phyloP scores from a whole-genome alignment of 1,140 invertebrate genomes.

The Anthonomus grandis region DNA sequence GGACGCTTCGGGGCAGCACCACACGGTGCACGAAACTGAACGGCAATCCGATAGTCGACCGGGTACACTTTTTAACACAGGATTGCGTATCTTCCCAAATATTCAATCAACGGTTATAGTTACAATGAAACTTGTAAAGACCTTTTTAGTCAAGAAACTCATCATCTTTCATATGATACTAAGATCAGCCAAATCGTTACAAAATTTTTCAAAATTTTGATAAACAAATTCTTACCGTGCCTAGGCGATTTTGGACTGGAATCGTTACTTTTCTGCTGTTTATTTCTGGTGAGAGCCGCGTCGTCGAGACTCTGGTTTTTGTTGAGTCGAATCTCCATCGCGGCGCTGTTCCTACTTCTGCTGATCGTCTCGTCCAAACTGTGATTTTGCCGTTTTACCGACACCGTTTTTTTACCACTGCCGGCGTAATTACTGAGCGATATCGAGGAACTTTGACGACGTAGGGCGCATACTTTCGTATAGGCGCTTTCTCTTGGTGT shows the following conservation, averaged over 20 bases:
- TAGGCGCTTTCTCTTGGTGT: slow-evolving; percentile 78
- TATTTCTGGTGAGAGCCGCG: slow-evolving; percentile 45
- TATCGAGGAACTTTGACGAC: slow-evolving; percentile 77
- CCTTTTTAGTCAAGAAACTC: no score
- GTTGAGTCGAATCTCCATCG: slow-evolving; percentile 36
- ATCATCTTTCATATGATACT: no score
- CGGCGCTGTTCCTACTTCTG: slow-evolving; percentile 45
- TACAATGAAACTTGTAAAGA: no score
- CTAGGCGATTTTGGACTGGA: slow-evolving; percentile 30
- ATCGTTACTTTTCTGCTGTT: slow-evolving; percentile 31
- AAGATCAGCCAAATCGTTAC: no score
- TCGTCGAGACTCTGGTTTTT: slow-evolving; percentile 65
- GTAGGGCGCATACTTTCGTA: slow-evolving; percentile 78
- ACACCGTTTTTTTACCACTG: slow-evolving; percentile 52
- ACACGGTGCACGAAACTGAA: no score
- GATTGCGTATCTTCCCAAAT: no score
- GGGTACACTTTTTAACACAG: no score
- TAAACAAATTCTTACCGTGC: slow-evolving; percentile 16
- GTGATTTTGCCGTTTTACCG: slow-evolving; percentile 60
- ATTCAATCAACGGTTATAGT: no score
- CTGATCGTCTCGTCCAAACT: slow-evolving; percentile 65
- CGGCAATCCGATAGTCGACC: no score
- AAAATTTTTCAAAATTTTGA: no score
- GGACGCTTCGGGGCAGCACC: no score
- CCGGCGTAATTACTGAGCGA: slow-evolving; percentile 57